These are phyloP conservation scores for Pelusios castaneus DNA, from an alignment of 2,113 vertebrate species.

Conservation along the genomic window DNA sequence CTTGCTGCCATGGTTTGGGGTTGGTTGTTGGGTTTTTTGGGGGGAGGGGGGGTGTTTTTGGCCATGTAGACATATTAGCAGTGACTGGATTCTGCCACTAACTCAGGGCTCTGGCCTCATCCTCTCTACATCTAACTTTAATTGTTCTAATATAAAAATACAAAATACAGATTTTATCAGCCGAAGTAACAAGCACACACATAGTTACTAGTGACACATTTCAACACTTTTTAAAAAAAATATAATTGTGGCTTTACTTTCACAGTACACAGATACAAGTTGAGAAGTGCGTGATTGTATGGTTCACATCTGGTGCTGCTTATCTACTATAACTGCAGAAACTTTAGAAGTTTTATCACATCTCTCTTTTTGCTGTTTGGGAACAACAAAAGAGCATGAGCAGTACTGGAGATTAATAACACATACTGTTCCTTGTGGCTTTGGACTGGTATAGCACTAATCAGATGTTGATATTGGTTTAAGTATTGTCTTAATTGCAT, in stretches of 20 bases:
- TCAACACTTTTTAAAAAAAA: slow-evolving; percentile 41
- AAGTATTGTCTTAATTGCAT: not conserved
- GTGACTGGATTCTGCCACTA: rapidly evolving
- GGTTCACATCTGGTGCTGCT: slow-evolving; percentile 46
- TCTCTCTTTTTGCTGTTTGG: not conserved
- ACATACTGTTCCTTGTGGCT: not conserved
- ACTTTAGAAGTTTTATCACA: slow-evolving; percentile 21
- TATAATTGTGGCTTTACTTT: slow-evolving; percentile 60
- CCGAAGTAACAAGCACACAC: not conserved
- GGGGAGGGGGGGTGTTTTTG: not conserved
- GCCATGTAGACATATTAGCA: not conserved
- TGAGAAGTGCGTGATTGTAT: slow-evolving; percentile 59
- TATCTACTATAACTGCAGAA: not conserved
- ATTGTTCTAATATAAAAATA: not conserved
- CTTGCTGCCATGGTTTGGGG: no score
- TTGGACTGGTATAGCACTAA: not conserved
- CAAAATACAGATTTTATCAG: not conserved
- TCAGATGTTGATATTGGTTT: not conserved
- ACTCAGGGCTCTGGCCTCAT: not conserved
- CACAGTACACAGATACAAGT: slow-evolving; percentile 48
- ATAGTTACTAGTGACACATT: slow-evolving; percentile 34
- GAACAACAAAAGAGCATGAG: not conserved
- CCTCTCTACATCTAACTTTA: not conserved
- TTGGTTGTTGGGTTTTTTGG: no score
- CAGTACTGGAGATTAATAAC: not conserved